Evolutionary conservation across 2,888 invertebrate species (phyloP).

Genomic region (Dascillus cervinus): DNA sequence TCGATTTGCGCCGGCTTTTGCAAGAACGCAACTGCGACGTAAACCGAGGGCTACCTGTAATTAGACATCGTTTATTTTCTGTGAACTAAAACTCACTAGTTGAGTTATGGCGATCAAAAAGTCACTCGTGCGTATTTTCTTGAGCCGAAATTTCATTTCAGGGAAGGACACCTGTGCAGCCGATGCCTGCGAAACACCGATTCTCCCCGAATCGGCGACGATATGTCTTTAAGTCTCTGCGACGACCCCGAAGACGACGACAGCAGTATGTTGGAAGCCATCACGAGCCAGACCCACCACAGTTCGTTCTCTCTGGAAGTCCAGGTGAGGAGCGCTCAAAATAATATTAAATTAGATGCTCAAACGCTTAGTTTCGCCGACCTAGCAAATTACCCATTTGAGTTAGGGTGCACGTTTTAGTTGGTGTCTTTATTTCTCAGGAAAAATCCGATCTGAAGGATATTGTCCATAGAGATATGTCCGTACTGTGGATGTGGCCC

Average conservation of each 20-base stretch:
- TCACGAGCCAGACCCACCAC: slow-evolving; percentile 27
- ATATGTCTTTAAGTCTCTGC: slow-evolving; percentile 51
- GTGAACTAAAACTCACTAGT: too few relatives aligned
- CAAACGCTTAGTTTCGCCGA: background rate
- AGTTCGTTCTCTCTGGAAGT: slow-evolving; percentile 38
- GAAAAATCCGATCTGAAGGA: slow-evolving; percentile 32
- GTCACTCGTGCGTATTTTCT: too few relatives aligned
- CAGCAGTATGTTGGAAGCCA: slow-evolving; percentile 52
- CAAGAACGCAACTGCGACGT: too few relatives aligned
- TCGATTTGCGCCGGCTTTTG: too few relatives aligned
- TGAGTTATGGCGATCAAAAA: too few relatives aligned
- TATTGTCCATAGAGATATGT: slow-evolving; percentile 36
- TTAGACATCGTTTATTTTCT: too few relatives aligned
- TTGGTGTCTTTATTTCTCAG: slow-evolving; percentile 35
- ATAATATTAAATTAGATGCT: too few relatives aligned
- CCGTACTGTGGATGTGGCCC: slow-evolving; percentile 37
- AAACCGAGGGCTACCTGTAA: too few relatives aligned
- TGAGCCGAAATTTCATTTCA: slow-evolving; percentile 41
- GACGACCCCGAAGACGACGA: slow-evolving; percentile 67
- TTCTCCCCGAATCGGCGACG: slow-evolving; percentile 45
- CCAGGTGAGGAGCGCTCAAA: slow-evolving; percentile 38
- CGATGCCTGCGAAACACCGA: slow-evolving; percentile 67
- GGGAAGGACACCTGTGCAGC: slow-evolving; percentile 76
- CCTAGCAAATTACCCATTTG: background rate
- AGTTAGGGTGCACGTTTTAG: slow-evolving; percentile 34